phyloP scores from a whole-genome alignment of 1,140 invertebrate genomes.

The Latrodectus geometricus region DNA sequence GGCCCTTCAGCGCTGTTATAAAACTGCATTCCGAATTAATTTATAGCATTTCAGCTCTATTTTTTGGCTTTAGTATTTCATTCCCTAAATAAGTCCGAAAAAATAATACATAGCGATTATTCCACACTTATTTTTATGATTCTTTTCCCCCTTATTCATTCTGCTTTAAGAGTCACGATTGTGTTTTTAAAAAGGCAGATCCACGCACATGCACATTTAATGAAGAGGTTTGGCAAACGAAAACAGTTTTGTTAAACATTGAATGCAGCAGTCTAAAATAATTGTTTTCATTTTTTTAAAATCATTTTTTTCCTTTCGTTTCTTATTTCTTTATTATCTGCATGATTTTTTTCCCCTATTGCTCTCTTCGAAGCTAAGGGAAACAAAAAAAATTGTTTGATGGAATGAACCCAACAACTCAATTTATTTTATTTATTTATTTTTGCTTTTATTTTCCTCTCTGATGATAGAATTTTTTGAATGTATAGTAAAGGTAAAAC shows the following conservation, averaged over 20 bases:
- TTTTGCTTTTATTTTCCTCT: no score
- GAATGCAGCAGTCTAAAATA: conserved; percentile 16
- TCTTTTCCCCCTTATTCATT: not conserved
- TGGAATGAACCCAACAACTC: conserved; percentile 29
- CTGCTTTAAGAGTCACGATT: not conserved
- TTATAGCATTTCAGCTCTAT: conserved; percentile 17
- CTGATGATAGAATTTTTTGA: no score
- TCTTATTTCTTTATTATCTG: not conserved
- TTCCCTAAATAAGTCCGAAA: not conserved
- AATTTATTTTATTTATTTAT: conserved; percentile 7
- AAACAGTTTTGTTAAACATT: conserved; percentile 27
- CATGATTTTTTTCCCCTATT: not conserved
- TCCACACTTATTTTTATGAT: not conserved
- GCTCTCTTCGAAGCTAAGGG: no score
- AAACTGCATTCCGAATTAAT: conserved; percentile 46
- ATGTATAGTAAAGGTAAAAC: no score
- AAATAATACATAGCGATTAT: not conserved
- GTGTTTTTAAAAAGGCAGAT: no score
- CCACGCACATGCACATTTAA: conserved; percentile 6
- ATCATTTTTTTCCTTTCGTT: conserved; percentile 6
- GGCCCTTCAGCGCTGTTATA: not conserved
- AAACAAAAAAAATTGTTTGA: no score
- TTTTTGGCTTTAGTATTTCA: not conserved
- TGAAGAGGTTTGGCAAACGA: conserved; percentile 1
- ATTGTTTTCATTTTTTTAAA: conserved; percentile 6